These are phyloP conservation scores for Epinephelus cyanopodus DNA, from an alignment of 2,113 vertebrate genomes.

Conservation along the genomic window DNA sequence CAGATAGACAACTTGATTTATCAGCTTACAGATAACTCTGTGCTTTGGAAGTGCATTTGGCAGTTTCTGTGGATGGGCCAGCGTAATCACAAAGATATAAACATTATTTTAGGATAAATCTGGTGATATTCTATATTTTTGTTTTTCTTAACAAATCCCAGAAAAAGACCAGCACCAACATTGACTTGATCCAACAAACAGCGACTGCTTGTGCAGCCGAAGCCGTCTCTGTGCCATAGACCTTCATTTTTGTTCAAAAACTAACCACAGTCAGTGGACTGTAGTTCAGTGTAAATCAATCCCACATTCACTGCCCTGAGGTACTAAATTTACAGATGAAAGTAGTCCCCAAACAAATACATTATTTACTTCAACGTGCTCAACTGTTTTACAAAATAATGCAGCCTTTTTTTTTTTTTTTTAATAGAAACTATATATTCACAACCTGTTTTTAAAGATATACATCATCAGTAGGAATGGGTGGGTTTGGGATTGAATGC, in stretches of 20 bases:
- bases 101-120: neutral
- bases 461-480: neutral
- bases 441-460: neutral
- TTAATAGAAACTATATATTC: neutral
- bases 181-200: neutral
- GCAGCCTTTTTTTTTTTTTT: no score
- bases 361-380: neutral
- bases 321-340: neutral
- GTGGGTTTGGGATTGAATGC: no score
- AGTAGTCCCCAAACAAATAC: neutral
- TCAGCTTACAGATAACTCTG: constrained; percentile 13
- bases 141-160: neutral
- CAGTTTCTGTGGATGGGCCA: constrained; percentile 4
- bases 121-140: constrained; percentile 1
- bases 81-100: neutral
- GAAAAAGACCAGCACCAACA: neutral
- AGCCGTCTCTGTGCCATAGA: neutral
- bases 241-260: neutral
- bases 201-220: neutral
- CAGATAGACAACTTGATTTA: constrained; percentile 45
- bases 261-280: neutral
- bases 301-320: no score
- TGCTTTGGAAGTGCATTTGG: neutral
- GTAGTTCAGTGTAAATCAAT: neutral
- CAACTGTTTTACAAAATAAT: neutral